Percentiles rank a stretch among this genome's conserved stretches.
These are phyloP conservation scores for Zosterops borbonicus DNA, from an alignment of 2,113 vertebrate genomes.

Conservation along the genomic window DNA sequence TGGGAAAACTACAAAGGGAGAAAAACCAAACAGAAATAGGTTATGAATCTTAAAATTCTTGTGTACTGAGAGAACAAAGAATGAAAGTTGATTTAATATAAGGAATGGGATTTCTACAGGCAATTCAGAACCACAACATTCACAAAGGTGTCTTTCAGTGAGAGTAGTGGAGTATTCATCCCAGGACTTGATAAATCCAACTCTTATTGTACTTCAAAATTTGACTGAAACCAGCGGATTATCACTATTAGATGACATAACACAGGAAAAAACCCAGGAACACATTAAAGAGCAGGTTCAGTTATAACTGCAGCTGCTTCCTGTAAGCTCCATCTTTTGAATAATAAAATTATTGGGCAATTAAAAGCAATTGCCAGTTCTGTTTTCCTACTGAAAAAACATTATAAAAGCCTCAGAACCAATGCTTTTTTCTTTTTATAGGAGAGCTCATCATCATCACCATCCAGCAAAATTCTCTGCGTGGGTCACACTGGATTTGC, in stretches of 20 bases:
- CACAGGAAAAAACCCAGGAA: slow-evolving; percentile 3
- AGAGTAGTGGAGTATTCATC: neutral
- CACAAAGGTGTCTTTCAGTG: slow-evolving; percentile 20
- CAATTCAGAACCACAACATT: neutral
- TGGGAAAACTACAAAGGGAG: slow-evolving; percentile 21
- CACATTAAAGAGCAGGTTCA: slow-evolving; percentile 41
- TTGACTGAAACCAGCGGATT: slow-evolving; percentile 27
- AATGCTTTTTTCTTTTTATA: slow-evolving; percentile 37
- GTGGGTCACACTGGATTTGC: neutral
- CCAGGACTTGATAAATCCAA: slow-evolving; percentile 14
- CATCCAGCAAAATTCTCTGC: neutral
- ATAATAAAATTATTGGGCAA: slow-evolving; percentile 58
- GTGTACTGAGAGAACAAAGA: slow-evolving; percentile 36
- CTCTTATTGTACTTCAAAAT: slow-evolving; percentile 17
- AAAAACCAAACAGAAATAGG: slow-evolving; percentile 39
- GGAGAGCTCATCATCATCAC: slow-evolving; percentile 22
- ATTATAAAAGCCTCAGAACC: slow-evolving; percentile 34
- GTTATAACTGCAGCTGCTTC: slow-evolving; percentile 61
- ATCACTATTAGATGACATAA: slow-evolving; percentile 17
- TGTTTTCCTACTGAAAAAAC: slow-evolving; percentile 61
- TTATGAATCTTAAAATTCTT: slow-evolving; percentile 32
- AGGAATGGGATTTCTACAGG: slow-evolving; percentile 33
- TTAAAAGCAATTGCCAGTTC: slow-evolving; percentile 62
- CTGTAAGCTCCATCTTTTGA: slow-evolving; percentile 57
- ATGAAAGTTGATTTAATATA: slow-evolving; percentile 34